Percentiles rank a stretch among this genome's conserved stretches.
These are phyloP conservation scores for Apodemia mormo DNA, from an alignment of 2,888 invertebrate species.

Conservation along the genomic window DNA sequence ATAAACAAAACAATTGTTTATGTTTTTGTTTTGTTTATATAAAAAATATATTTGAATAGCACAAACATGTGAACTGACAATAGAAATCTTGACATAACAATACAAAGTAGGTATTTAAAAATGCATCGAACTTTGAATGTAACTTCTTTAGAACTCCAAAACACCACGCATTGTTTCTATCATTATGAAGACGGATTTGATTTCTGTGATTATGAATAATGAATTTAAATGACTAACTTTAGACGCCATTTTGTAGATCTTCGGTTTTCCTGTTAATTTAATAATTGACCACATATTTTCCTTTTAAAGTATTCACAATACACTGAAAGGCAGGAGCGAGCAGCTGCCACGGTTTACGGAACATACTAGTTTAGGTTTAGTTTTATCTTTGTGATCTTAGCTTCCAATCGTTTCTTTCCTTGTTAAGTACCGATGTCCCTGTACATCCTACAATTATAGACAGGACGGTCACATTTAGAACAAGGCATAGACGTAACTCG, in stretches of 20 bases:
- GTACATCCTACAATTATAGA: conserved; percentile 17
- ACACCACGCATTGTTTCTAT: too few species aligned
- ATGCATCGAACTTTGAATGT: too few species aligned
- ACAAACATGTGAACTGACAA: too few species aligned
- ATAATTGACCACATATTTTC: conserved; percentile 13
- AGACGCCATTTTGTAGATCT: background rate
- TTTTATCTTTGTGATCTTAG: conserved; percentile 11
- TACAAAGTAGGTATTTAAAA: too few species aligned
- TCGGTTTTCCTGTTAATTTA: conserved; percentile 6
- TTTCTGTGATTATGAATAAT: too few species aligned
- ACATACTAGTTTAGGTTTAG: conserved; percentile 1
- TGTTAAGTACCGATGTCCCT: background rate
- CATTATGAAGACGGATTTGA: too few species aligned
- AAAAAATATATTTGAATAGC: too few species aligned
- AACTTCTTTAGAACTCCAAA: too few species aligned
- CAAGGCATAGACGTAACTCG: background rate
- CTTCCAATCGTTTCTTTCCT: conserved; percentile 12
- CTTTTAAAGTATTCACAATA: background rate
- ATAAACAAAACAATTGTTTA: too few species aligned
- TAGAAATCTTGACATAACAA: too few species aligned
- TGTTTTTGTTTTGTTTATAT: too few species aligned
- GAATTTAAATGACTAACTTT: conserved; percentile 12
- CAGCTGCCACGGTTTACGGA: conserved; percentile 14
- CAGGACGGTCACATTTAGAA: conserved; percentile 2
- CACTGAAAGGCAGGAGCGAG: background rate